Base-by-base conservation (phyloP, 2,888 invertebrate genomes). In the Furcula furcula region DNA sequence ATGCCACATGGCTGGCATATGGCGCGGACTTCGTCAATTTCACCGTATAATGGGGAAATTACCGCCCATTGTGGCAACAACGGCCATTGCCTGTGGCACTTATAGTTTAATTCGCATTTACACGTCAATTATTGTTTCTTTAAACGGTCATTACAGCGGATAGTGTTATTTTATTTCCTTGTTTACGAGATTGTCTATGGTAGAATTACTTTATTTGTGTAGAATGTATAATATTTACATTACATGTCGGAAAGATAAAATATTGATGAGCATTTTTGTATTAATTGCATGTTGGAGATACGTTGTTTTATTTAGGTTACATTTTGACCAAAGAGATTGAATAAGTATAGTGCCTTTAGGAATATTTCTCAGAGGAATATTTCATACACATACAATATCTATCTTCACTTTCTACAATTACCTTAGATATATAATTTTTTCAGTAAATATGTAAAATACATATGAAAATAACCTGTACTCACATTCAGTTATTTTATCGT, bases 1-100 rank as follows among this genome's bases (percentile, higher is more conserved):
- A 20, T 50, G 56, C 70, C 83, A 84, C 80, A 83, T 85, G 83
- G 65, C 71, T 42, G 53, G 56, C 83, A 84, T 78, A 81, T 85
- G 85, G 73, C 63, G 49, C 33, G 42, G 50, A 59, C 36, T 55
- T 55, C 55, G 61, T 59, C 49, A 62, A 65, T 61, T 48, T 40
- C 47, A 45, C 51, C 53, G 55, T 62, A 64, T 68, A 74, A 62
- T 59, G 61, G 57, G 46, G 38, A 56, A 65, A 69, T 70, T 67
- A 74, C 67, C 39, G 56, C 36, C 41, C 50, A 64, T 69, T 72
- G 56, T 61, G 50, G 33, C 30, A 48, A 66, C 53, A 62, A 55
- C 59, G 21, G 29, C 51, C 52, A 52, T 59, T 57, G 51, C 53
- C 36, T 27, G 22, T 23, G 33, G 27, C 38, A 34, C 29, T 43